Evolutionary conservation across 2,113 vertebrate species (phyloP).

Genomic region (Corvus moneduloides): DNA sequence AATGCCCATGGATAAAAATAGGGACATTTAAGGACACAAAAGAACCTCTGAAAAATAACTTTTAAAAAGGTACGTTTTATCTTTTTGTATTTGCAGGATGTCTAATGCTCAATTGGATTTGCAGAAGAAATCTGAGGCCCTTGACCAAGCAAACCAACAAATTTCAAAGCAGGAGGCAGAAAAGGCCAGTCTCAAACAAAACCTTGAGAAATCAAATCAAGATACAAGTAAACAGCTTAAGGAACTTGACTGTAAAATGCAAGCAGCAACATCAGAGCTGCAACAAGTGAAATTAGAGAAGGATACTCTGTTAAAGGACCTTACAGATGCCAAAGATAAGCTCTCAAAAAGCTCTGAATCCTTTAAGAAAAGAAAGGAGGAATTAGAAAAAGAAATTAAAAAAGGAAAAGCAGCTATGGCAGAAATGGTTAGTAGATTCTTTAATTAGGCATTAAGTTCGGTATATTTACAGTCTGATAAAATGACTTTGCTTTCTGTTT

Average conservation of each 20-base stretch:
- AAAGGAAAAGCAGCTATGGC: constrained; percentile 76
- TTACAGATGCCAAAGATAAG: constrained; percentile 78
- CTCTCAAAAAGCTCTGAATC: constrained; percentile 78
- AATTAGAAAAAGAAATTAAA: constrained; percentile 87
- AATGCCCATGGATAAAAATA: not conserved
- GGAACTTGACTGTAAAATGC: constrained; percentile 78
- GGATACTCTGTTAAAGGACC: constrained; percentile 80
- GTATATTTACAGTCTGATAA: not conserved
- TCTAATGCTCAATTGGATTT: constrained; percentile 79
- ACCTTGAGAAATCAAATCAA: constrained; percentile 79
- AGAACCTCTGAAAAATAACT: not conserved
- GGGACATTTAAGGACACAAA: not conserved
- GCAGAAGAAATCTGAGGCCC: constrained; percentile 80
- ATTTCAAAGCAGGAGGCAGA: constrained; percentile 79
- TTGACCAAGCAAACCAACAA: constrained; percentile 78
- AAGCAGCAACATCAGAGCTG: constrained; percentile 73
- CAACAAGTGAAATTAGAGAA: constrained; percentile 80
- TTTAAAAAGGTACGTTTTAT: not conserved
- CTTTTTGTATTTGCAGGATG: constrained; percentile 66
- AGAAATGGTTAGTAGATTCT: constrained; percentile 82
- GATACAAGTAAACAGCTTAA: constrained; percentile 74
- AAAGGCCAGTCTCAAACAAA: constrained; percentile 73
- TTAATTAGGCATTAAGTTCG: not conserved
- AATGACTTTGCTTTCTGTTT: not conserved
- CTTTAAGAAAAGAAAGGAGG: constrained; percentile 80